Evolutionary conservation across 2,888 invertebrate species (phyloP).

Genomic region (Lacanobia oleracea): DNA sequence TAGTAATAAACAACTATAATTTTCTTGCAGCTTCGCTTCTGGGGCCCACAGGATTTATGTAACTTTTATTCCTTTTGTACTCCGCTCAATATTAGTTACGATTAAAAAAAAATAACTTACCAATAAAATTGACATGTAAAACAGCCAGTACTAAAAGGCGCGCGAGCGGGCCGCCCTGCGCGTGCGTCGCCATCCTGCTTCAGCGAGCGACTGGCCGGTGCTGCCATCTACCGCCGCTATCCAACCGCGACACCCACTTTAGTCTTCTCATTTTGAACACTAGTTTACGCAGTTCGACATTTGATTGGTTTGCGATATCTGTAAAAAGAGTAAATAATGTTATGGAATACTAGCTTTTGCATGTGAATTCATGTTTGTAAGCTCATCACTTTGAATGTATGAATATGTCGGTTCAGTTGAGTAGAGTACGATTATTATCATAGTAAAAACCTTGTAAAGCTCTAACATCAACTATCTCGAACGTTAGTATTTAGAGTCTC

Average conservation of each 20-base stretch:
- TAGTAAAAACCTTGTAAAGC: no score
- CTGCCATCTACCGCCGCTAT: slow-evolving; percentile 81
- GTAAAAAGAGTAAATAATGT: slow-evolving; percentile 7
- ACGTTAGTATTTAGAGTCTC: no score
- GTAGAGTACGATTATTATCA: not conserved
- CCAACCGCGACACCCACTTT: slow-evolving; percentile 70
- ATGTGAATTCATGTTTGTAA: no score
- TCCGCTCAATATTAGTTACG: no score
- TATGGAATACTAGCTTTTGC: not conserved
- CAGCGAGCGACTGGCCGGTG: slow-evolving; percentile 80
- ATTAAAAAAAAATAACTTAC: slow-evolving; percentile 72
- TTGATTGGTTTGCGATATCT: slow-evolving; percentile 25
- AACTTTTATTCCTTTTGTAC: no score
- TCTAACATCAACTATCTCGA: not conserved
- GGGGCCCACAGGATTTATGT: no score
- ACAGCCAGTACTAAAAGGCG: slow-evolving; percentile 84
- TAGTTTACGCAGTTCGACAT: slow-evolving; percentile 34
- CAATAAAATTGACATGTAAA: slow-evolving; percentile 87
- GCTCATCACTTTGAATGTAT: not conserved
- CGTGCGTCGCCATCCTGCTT: slow-evolving; percentile 83
- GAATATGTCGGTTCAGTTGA: not conserved
- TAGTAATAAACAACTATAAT: no score
- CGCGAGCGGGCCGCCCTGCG: slow-evolving; percentile 85
- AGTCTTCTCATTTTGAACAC: slow-evolving; percentile 73
- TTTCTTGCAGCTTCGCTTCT: no score